These are phyloP conservation scores for Notocelia uddmanniana DNA, from an alignment of 2,888 invertebrate genomes.

Conservation along the genomic window DNA sequence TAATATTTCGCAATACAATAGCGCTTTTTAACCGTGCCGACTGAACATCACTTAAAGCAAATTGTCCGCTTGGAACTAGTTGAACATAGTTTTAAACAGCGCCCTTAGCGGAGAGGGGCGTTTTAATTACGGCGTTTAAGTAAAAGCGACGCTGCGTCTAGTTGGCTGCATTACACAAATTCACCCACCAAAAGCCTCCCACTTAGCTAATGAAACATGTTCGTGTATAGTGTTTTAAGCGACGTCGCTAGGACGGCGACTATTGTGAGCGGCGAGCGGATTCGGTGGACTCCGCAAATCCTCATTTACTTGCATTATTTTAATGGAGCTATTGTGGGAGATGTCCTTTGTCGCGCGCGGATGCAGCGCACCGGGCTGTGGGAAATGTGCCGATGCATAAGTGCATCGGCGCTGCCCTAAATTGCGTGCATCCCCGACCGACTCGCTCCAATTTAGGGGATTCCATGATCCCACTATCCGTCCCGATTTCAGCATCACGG, in stretches of 20 bases:
- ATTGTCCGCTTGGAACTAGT: conserved; percentile 81
- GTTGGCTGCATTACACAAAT: conserved; percentile 84
- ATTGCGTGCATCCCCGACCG: conserved; percentile 70
- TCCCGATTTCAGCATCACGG: conserved; percentile 55
- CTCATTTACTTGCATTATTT: conserved; percentile 86
- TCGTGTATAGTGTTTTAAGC: conserved; percentile 83
- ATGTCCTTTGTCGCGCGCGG: conserved; percentile 82
- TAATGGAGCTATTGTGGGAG: conserved; percentile 85
- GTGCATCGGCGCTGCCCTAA: conserved; percentile 77
- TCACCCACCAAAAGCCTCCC: conserved; percentile 85
- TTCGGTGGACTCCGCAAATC: conserved; percentile 82
- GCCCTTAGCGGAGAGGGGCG: conserved; percentile 76
- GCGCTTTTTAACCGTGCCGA: conserved; percentile 23
- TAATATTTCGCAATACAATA: conserved; percentile 21
- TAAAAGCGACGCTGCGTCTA: conserved; percentile 82
- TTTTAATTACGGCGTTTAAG: conserved; percentile 85
- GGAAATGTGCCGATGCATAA: conserved; percentile 80
- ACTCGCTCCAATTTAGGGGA: conserved; percentile 68
- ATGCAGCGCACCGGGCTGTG: conserved; percentile 72
- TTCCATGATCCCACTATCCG: conserved; percentile 65
- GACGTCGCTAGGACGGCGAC: conserved; percentile 66
- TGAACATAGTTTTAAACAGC: conserved; percentile 81
- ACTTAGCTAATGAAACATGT: conserved; percentile 87
- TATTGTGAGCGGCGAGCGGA: conserved; percentile 76
- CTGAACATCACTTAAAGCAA: conserved; percentile 78